Percentiles rank a stretch among this genome's conserved stretches.
phyloP scores from a whole-genome alignment of 2,113 vertebrate species.

The Eonycteris spelaea region DNA sequence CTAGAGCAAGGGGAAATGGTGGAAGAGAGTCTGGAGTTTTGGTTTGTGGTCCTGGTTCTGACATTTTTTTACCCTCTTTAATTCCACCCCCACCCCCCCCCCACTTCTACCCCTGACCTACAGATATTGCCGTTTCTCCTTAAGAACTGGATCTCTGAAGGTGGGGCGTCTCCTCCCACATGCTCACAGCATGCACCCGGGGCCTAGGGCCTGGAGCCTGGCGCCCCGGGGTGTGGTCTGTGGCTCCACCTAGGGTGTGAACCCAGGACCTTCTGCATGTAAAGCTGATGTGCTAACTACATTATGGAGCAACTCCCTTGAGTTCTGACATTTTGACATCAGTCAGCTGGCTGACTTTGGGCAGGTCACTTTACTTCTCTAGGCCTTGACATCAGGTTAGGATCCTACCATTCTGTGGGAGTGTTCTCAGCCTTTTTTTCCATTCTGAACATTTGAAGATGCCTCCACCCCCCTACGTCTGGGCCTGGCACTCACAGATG shows the following conservation, averaged over 20 bases:
- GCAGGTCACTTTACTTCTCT: not conserved
- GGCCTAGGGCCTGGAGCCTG: too few relatives aligned
- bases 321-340: not conserved
- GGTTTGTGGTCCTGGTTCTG: not conserved
- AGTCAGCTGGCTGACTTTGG: not conserved
- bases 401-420: not conserved
- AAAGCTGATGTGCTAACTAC: too few relatives aligned
- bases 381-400: not conserved
- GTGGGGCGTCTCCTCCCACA: too few relatives aligned
- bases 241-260: too few relatives aligned
- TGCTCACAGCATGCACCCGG: too few relatives aligned
- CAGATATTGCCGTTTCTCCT: too few relatives aligned
- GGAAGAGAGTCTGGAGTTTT: not conserved
- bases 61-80: not conserved
- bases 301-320: too few relatives aligned
- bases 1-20: not conserved
- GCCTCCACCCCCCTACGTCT: accelerated
- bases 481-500: not conserved
- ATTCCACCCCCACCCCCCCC: too few relatives aligned
- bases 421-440: not conserved
- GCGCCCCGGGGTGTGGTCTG: too few relatives aligned
- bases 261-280: too few relatives aligned
- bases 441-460: not conserved
- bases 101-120: too few relatives aligned
- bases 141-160: too few relatives aligned